phyloP scores from a whole-genome alignment of 1,140 invertebrate genomes.

The Euura lappo region DNA sequence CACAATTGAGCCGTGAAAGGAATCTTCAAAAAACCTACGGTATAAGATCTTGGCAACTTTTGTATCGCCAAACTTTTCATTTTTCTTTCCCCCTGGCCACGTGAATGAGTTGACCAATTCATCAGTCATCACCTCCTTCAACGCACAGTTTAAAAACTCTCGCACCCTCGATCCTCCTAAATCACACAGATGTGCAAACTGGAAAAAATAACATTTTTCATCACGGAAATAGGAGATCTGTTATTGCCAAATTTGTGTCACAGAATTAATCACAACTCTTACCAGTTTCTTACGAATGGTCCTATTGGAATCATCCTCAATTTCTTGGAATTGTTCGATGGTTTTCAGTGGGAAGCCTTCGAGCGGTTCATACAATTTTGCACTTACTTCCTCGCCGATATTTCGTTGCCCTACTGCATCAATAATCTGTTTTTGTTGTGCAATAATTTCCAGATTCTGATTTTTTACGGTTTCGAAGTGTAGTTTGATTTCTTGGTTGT shows the following conservation, averaged over 20 bases:
- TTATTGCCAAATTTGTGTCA: neutral
- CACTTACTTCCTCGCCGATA: no score
- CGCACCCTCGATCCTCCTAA: conserved; percentile 11
- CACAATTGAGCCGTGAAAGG: neutral
- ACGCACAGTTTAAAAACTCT: conserved; percentile 10
- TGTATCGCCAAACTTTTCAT: no score
- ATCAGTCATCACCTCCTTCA: conserved; percentile 11
- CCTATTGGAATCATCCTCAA: neutral
- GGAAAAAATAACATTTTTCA: neutral
- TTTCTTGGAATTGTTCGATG: no score
- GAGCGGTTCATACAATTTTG: no score
- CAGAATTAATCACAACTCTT: neutral
- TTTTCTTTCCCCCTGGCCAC: no score
- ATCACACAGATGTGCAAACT: neutral
- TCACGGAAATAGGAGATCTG: neutral
- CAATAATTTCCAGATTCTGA: no score
- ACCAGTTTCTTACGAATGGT: neutral
- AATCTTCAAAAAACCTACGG: neutral
- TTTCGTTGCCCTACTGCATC: no score
- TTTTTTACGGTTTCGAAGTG: no score
- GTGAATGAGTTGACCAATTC: neutral
- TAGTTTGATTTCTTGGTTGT: no score
- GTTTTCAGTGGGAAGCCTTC: no score
- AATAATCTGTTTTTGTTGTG: no score
- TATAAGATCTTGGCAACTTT: conserved; percentile 8